A percentile compares a stretch with the other conserved stretches of the same genome.
These are phyloP conservation scores for Bucco capensis DNA, from an alignment of 2,113 vertebrate species.

Conservation along the genomic window DNA sequence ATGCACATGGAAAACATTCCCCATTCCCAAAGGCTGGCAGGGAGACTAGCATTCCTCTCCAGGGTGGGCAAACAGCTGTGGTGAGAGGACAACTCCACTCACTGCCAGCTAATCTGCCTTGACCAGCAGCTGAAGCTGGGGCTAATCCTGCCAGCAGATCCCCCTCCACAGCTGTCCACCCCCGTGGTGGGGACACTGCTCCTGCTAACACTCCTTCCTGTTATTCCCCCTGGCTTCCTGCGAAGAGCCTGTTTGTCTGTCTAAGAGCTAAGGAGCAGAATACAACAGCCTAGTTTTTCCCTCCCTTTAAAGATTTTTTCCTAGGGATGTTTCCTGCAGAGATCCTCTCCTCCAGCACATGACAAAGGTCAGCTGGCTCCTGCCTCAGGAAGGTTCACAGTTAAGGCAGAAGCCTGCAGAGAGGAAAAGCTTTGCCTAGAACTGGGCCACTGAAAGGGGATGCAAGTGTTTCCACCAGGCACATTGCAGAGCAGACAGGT, in stretches of 20 bases:
- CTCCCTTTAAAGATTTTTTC: constrained; percentile 38
- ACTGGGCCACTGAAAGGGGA: background rate
- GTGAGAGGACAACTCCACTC: background rate
- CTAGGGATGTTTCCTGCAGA: constrained; percentile 45
- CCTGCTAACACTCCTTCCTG: constrained; percentile 51
- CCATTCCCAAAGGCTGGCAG: background rate
- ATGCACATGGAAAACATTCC: background rate
- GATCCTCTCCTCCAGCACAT: background rate
- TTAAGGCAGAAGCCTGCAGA: background rate
- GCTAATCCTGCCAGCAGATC: constrained; percentile 8
- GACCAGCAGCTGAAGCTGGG: background rate
- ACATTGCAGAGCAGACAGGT: background rate
- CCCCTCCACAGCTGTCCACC: constrained; percentile 16
- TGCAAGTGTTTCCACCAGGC: background rate
- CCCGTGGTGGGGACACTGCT: background rate
- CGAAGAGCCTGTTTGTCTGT: constrained; percentile 54
- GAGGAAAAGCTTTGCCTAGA: background rate
- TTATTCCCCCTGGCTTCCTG: constrained; percentile 65
- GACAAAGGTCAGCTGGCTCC: constrained; percentile 26
- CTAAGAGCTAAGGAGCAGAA: constrained; percentile 33
- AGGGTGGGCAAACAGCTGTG: constrained; percentile 46
- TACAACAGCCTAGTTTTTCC: constrained; percentile 42
- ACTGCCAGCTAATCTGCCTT: background rate
- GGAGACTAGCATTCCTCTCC: background rate
- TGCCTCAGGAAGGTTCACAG: background rate